Base-by-base conservation (phyloP, 2,113 vertebrate genomes). In the Ondatra zibethicus region DNA sequence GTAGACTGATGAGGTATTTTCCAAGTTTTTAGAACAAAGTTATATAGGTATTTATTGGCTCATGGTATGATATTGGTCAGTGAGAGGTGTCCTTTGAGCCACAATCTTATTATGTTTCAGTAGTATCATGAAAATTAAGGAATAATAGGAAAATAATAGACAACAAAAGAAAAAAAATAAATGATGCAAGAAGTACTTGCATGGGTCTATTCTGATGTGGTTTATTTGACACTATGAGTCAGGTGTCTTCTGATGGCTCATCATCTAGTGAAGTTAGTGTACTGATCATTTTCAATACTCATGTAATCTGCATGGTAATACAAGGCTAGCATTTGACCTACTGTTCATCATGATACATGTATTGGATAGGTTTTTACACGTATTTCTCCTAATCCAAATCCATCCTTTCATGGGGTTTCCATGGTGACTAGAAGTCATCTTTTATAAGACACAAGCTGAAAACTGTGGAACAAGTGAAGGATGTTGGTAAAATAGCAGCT, bases 361-460 rank as follows among this genome's bases (percentile, higher is more conserved):
- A 70, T 96, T 58, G 50, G n/a, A 31, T 72, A 25, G 21, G 7
- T 47, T 91, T 88, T 88, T 27, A 31, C 2, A 70, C 84, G n/a
- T 9, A n/a, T 93, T 92, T 93, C 80, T 87, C 19, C n/a, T 88
- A 77, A 88, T 86, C 36, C 39, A 90, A 93, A 77, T 97, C 70
- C 73, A 66, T 14, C 19, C 17, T 66, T 25, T 95, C 42, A 66
- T 91, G 4, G 3, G 52, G 73, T 96, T 92, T 94, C 93, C 88
- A 85, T 93, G 47, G 68, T 88, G 63, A 92, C 63, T 42, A 94
- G 36, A 7, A 80, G 61, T 29, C 77, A 66, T 87, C 96, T 72
- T 96, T 92, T 93, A 39, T 82, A 76, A 93, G 75, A 88, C 63
- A 84, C 0, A 52, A 92, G 75, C 36, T n/a, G 5, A 82, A 61